phyloP scores from a whole-genome alignment of 2,113 vertebrate species.

The Pardalotus punctatus region DNA sequence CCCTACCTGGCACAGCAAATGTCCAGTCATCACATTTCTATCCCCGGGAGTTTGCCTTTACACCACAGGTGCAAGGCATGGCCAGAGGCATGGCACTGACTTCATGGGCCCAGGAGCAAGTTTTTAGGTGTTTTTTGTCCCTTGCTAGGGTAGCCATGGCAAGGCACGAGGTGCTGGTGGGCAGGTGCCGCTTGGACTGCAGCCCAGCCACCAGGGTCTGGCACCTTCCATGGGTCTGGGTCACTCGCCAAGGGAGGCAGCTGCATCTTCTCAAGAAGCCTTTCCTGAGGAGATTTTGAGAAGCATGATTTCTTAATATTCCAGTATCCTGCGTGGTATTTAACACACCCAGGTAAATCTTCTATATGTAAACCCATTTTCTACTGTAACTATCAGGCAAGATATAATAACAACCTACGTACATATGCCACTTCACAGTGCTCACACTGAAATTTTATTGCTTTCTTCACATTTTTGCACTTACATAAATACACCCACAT shows the following conservation, averaged over 20 bases:
- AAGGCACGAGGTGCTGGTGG: fast-evolving
- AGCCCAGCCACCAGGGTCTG: fast-evolving
- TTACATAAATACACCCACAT: constrained; percentile 42
- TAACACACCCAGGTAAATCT: not conserved
- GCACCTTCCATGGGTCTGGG: not conserved
- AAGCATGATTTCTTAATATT: not conserved
- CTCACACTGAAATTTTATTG: constrained; percentile 38
- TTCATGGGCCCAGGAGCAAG: not conserved
- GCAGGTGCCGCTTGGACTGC: fast-evolving
- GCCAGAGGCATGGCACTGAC: fast-evolving
- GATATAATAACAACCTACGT: constrained; percentile 8
- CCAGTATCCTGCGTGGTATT: not conserved
- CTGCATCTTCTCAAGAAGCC: not conserved
- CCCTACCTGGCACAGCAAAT: not conserved
- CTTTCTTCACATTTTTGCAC: constrained; percentile 60
- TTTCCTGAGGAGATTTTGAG: not conserved
- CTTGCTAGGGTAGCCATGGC: fast-evolving
- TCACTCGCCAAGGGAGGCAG: not conserved
- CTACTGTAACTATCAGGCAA: not conserved
- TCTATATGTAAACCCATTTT: constrained; percentile 17
- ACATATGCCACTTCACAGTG: constrained; percentile 11
- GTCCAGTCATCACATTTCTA: fast-evolving
- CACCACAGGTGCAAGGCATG: fast-evolving
- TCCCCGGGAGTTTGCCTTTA: not conserved
- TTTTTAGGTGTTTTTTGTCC: not conserved